Base-by-base conservation (phyloP, 2,888 invertebrate genomes). In the Drosophila parthenogenetica region DNA sequence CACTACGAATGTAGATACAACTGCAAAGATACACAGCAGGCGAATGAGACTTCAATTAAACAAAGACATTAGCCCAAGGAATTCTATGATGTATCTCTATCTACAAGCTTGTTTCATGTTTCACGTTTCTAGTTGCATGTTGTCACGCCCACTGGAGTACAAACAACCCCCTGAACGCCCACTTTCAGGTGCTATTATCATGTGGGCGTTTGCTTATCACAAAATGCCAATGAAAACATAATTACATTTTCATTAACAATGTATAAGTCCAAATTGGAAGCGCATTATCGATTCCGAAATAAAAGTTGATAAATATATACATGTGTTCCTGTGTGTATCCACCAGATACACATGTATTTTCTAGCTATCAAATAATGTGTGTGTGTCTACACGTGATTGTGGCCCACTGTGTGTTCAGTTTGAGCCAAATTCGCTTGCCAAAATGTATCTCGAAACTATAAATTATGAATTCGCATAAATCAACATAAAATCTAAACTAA, bases 241-340 rank as follows among this genome's bases (percentile, higher is more conserved):
- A 86, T 86, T 82, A 87, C 79, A 87, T 70, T 85, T 87, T 86
- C 87, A 87, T 87, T 87, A 86, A 82, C 85, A 87, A 80, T 81
- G 71, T 78, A 75, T 73, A 85, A 78, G 80, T 75, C 76, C 70
- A 80, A 87, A 77, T 81, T 79, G 75, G 54, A 43, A 63, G 67
- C 54, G 55, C 61, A 58, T 74, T 62, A 71, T 77, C 77, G 77
- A 81, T 72, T 60, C 48, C 14, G 8, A 55, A 42, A 58, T 49
- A 16, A 19, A 22, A n/a, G 13, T 19, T 51, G 5, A 37, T 43
- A 69, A 14, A 17, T 40, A 40, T 13, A 17, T 16, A 29, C 29
- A 35, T 40, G 22, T 40, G 8, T 51, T 37, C 16, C 14, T 53
- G 29, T 59, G 58, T 61, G 50, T 32, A 29, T 17, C 10, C 16